phyloP scores from a whole-genome alignment of 2,113 vertebrate genomes.

The Microtus montanus region DNA sequence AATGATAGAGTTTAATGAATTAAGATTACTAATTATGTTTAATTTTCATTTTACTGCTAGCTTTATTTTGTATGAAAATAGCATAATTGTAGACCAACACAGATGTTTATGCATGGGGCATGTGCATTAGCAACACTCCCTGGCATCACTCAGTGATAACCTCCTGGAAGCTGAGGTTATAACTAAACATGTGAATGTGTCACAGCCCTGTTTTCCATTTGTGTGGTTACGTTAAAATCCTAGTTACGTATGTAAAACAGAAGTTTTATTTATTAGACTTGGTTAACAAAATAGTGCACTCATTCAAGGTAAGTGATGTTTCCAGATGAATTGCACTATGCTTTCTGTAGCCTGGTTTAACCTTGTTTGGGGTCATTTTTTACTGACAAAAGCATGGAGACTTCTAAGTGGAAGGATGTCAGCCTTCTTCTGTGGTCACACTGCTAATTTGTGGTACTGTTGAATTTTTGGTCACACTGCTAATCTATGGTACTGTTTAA shows the following conservation, averaged over 20 bases:
- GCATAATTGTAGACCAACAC: not conserved
- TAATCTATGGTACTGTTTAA: not conserved
- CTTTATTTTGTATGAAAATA: not conserved
- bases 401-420: not conserved
- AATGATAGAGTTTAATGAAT: not conserved
- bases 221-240: not conserved
- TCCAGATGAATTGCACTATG: not conserved
- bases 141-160: not conserved
- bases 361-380: not conserved
- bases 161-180: not conserved
- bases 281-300: not conserved
- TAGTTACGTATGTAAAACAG: not conserved
- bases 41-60: constrained; percentile 8
- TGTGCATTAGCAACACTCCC: not conserved
- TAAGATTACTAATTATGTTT: constrained; percentile 2
- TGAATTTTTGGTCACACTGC: not conserved
- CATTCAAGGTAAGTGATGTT: not conserved
- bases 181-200: not conserved
- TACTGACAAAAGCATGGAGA: not conserved
- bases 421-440: not conserved
- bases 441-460: not conserved
- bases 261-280: not conserved
- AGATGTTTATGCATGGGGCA: not conserved
- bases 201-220: not conserved
- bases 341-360: not conserved